Conservation (phyloP, 1,140 invertebrate species). For the Harpegnathos saltator region DNA sequence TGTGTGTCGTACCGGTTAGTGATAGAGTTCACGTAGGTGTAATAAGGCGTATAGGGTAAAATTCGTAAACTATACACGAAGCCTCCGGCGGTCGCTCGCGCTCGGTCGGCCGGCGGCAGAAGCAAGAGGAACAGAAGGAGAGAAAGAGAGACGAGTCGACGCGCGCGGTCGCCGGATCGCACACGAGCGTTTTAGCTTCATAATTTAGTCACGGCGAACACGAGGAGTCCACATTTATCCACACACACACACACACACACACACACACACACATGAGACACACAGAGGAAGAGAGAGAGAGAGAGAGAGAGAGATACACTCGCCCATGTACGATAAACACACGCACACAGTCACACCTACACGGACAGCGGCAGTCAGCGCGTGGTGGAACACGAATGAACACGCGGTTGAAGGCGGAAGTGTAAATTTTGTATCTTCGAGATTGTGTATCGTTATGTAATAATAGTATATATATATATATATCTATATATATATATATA, state of each 20-base stretch:
- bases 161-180: slow-evolving; percentile 52
- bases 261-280: slow-evolving; percentile 66
- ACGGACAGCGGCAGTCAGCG: slow-evolving; percentile 25
- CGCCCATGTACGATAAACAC: slow-evolving; percentile 1
- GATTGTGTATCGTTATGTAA: slow-evolving; percentile 81
- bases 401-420: slow-evolving; percentile 46
- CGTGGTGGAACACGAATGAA: slow-evolving; percentile 35
- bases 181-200: slow-evolving; percentile 60
- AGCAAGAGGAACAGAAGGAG: background rate
- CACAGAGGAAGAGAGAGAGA: background rate
- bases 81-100: slow-evolving; percentile 64
- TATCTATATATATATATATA: slow-evolving; percentile 66
- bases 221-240: slow-evolving; percentile 32
- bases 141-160: background rate
- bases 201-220: slow-evolving; percentile 65
- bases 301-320: slow-evolving; percentile 61
- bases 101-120: slow-evolving; percentile 12
- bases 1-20: slow-evolving; percentile 77
- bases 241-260: slow-evolving; percentile 66
- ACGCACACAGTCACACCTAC: slow-evolving; percentile 1
- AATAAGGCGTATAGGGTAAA: slow-evolving; percentile 62
- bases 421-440: slow-evolving; percentile 85
- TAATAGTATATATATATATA: slow-evolving; percentile 69
- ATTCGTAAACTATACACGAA: slow-evolving; percentile 63
- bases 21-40: slow-evolving; percentile 60